Base-by-base conservation (phyloP, 2,113 vertebrate species). In the Oophaga pumilio region DNA sequence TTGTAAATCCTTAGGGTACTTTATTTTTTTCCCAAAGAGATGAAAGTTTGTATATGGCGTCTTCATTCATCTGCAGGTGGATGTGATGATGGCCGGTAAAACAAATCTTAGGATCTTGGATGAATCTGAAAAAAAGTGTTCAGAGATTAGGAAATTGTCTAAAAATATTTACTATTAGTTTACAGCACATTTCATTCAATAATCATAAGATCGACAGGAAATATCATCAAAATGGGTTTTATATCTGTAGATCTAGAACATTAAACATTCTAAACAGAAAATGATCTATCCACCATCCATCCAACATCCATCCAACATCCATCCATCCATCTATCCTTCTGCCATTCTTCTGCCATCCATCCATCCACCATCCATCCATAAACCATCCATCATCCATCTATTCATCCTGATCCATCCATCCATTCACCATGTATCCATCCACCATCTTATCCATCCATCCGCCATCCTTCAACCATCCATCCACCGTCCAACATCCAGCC, bases 21-120 rank as follows among this genome's bases (percentile, higher is more conserved):
- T 69, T 43, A 49, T 14, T 26, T 33, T 43, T 8, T 82, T 52
- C 52, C 53, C 12, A 60, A 57, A 94, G n/a, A 26, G 22, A 68
- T 68, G 92, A 93, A 93, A 95, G 88, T 95, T 94, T 90, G 91
- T 90, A 90, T 91, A 92, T 90, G 93, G 89, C 93, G 93, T 94
- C 93, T 93, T 95, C 91, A 80, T 77, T 76, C 24, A 50, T 73
- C 77, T 15, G 86, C 28, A 15, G 59, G 74, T 84, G 14, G 66
- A 62, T 22, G 60, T 88, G 59, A 52, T 66, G 49, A 76, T 60
- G 18, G 12, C 57, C 87, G 90, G 86, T 89, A 91, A 91, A 90
- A 89, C 2, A 12, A 74, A 85, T 71, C 94, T 98, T 99, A 99
- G 95, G 97, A 97, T 96, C 97, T 97, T 22, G 98, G 97, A 93